Percentiles rank a stretch among this genome's conserved stretches.
These are phyloP conservation scores for Oplegnathus fasciatus DNA, from an alignment of 2,113 vertebrate genomes.

Conservation along the genomic window DNA sequence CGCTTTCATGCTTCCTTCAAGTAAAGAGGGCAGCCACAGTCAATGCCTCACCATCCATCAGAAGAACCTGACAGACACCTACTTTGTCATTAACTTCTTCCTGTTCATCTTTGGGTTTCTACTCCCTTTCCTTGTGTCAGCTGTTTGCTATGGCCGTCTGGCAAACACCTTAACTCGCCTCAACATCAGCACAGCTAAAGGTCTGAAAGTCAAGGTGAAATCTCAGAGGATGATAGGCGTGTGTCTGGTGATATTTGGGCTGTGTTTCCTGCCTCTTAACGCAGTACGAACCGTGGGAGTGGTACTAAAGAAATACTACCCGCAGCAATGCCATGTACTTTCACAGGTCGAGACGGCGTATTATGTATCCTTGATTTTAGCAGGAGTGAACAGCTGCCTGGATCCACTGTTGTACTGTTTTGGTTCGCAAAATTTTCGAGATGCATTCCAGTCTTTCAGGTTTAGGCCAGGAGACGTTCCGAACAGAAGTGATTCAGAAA, in stretches of 20 bases:
- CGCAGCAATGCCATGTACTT: not conserved
- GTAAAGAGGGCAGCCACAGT: conserved; percentile 39
- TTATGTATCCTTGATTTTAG: conserved; percentile 47
- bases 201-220: conserved; percentile 76
- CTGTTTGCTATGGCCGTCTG: conserved; percentile 75
- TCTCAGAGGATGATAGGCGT: conserved; percentile 76
- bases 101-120: conserved; percentile 73
- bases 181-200: conserved; percentile 66
- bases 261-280: conserved; percentile 83
- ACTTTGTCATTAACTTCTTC: conserved; percentile 75
- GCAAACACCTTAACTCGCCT: conserved; percentile 70
- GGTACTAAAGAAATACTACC: conserved; percentile 60
- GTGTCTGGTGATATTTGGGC: conserved; percentile 78
- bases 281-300: conserved; percentile 70
- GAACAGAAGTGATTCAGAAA: conserved; percentile 51
- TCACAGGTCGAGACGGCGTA: conserved; percentile 22
- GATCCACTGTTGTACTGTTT: conserved; percentile 66
- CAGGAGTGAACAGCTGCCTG: conserved; percentile 59
- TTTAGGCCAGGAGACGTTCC: not conserved
- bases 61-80: conserved; percentile 38
- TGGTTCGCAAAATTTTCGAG: conserved; percentile 52
- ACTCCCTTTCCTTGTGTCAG: conserved; percentile 72
- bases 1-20: conserved; percentile 71
- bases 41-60: conserved; percentile 83
- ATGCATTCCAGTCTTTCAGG: conserved; percentile 41